Evolutionary conservation across 2,113 vertebrate species (phyloP).

Genomic region (Anas platyrhynchos): DNA sequence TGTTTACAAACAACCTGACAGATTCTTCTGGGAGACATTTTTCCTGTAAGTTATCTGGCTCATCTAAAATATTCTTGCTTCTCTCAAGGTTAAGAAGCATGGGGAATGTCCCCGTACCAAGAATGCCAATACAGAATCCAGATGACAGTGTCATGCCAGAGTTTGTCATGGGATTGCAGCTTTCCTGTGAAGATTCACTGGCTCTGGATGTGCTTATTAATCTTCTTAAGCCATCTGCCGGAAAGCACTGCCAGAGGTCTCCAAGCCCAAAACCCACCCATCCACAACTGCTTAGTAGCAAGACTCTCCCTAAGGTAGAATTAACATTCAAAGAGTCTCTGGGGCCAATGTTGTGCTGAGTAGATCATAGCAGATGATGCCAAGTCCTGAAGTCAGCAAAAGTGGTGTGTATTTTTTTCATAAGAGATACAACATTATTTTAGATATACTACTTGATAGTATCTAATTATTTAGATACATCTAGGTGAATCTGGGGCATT

Average conservation of each 20-base stretch:
- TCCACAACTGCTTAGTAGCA: rapidly evolving
- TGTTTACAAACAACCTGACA: background rate
- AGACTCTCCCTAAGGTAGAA: background rate
- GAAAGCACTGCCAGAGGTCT: background rate
- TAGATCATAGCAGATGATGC: background rate
- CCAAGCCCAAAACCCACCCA: background rate
- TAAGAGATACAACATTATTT: background rate
- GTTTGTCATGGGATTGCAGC: background rate
- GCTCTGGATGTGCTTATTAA: rapidly evolving
- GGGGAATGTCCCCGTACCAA: background rate
- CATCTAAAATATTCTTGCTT: background rate
- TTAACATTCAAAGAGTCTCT: background rate
- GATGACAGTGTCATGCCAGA: background rate
- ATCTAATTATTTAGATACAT: background rate
- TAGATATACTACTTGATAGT: background rate
- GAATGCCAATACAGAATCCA: background rate
- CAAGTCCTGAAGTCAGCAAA: background rate
- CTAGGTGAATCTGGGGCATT: rapidly evolving
- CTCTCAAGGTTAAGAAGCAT: background rate
- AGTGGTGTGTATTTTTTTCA: background rate
- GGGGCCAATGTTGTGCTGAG: background rate
- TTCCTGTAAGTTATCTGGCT: background rate
- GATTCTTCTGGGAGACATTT: background rate
- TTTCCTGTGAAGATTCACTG: background rate
- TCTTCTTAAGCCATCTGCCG: background rate